Conservation (phyloP, 2,888 invertebrate species). For the Catocala nupta region DNA sequence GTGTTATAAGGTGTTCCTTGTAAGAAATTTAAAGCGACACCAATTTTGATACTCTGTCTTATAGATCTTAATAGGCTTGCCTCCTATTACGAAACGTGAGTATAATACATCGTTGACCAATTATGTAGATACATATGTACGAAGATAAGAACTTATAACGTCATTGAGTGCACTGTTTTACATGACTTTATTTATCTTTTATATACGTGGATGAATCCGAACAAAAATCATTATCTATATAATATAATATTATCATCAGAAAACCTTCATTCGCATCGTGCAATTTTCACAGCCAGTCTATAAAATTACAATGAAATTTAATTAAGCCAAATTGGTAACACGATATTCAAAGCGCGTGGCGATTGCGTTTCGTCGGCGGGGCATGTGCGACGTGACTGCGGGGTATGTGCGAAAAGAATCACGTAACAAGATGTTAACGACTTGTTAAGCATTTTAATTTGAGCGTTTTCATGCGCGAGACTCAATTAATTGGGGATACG, state of each 20-base stretch:
- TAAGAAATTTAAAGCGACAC: too few relatives aligned
- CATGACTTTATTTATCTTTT: too few relatives aligned
- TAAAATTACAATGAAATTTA: constrained; percentile 25
- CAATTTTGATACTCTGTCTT: too few relatives aligned
- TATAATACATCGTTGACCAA: too few relatives aligned
- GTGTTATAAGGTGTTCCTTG: too few relatives aligned
- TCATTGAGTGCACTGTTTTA: too few relatives aligned
- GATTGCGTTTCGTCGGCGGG: constrained; percentile 9
- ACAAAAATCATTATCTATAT: too few relatives aligned
- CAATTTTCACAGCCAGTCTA: constrained; percentile 8
- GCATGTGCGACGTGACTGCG: constrained; percentile 18
- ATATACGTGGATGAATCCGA: too few relatives aligned
- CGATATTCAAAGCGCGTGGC: constrained; percentile 12
- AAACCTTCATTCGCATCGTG: background rate
- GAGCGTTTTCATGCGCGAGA: constrained; percentile 41
- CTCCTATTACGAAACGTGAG: too few relatives aligned
- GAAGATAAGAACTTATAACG: too few relatives aligned
- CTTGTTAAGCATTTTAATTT: constrained; percentile 49
- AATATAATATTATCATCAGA: background rate
- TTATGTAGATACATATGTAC: too few relatives aligned
- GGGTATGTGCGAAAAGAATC: constrained; percentile 32
- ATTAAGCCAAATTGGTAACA: constrained; percentile 22
- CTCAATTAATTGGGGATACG: constrained; percentile 46
- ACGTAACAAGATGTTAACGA: constrained; percentile 36
- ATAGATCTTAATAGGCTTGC: too few relatives aligned